Percentiles rank a stretch among this genome's conserved stretches.
Conservation (phyloP, 2,888 invertebrate species). For the Cinara cedri region DNA sequence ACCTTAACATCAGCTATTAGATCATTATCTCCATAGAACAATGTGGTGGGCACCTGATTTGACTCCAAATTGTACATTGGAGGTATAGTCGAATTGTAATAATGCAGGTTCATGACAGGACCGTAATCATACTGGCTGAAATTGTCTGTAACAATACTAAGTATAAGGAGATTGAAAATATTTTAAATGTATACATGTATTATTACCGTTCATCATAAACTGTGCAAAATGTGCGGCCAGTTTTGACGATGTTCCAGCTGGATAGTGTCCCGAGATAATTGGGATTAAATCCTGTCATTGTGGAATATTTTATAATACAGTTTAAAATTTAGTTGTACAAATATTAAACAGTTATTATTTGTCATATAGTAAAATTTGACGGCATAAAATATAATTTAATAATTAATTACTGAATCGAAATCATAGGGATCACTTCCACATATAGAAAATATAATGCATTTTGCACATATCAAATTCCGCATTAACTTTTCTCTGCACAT, state of each 20-base stretch:
- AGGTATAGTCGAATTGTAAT: slow-evolving; percentile 67
- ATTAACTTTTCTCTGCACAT: slow-evolving; percentile 24
- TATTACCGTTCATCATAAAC: slow-evolving; percentile 65
- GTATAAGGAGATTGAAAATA: no score
- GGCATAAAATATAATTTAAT: no score
- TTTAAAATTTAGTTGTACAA: no score
- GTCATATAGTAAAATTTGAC: not conserved
- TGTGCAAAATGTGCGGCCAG: slow-evolving; percentile 75
- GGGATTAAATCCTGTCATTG: slow-evolving; percentile 67
- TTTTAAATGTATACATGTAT: no score
- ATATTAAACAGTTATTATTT: no score
- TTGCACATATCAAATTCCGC: slow-evolving; percentile 37
- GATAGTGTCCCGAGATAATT: slow-evolving; percentile 72
- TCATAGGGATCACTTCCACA: slow-evolving; percentile 46
- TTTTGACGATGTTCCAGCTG: slow-evolving; percentile 78
- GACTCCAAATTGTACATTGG: slow-evolving; percentile 69
- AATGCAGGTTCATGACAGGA: slow-evolving; percentile 64
- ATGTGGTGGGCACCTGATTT: slow-evolving; percentile 68
- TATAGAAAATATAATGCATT: slow-evolving; percentile 33
- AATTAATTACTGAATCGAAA: slow-evolving; percentile 41
- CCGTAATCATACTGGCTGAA: slow-evolving; percentile 69
- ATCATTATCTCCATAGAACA: slow-evolving; percentile 72
- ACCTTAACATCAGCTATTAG: slow-evolving; percentile 68
- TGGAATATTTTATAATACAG: no score
- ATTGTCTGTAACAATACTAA: slow-evolving; percentile 65